These are phyloP conservation scores for Tricholaema leucomelas DNA, from an alignment of 2,113 vertebrate genomes.

Conservation along the genomic window DNA sequence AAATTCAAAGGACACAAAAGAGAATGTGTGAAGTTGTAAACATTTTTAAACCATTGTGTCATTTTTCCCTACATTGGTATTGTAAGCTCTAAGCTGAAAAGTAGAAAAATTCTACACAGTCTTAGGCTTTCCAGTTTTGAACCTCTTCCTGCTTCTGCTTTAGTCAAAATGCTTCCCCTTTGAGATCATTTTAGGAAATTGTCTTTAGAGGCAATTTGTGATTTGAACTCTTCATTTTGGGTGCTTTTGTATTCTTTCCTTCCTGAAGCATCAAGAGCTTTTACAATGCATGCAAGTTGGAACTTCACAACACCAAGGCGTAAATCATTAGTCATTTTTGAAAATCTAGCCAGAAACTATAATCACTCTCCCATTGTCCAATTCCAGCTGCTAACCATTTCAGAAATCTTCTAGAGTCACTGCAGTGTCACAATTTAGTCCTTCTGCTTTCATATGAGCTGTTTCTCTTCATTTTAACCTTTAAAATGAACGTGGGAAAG, in stretches of 20 bases:
- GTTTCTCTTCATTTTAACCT: neutral
- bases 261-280: neutral
- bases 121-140: neutral
- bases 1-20: neutral
- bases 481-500: neutral
- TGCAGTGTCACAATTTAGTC: neutral
- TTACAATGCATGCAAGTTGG: neutral
- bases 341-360: neutral
- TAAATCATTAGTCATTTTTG: neutral
- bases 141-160: neutral
- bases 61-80: neutral
- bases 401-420: neutral
- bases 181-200: neutral
- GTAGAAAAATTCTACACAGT: neutral
- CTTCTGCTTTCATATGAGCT: neutral
- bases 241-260: neutral
- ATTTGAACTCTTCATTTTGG: neutral
- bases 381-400: slow-evolving; percentile 7
- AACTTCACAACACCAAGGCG: neutral
- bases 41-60: neutral
- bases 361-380: neutral
- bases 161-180: neutral
- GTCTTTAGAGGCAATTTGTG: neutral
- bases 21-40: neutral
- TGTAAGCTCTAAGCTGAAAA: neutral